phyloP scores from a whole-genome alignment of 1,140 invertebrate species.

The Eufriesea mexicana region DNA sequence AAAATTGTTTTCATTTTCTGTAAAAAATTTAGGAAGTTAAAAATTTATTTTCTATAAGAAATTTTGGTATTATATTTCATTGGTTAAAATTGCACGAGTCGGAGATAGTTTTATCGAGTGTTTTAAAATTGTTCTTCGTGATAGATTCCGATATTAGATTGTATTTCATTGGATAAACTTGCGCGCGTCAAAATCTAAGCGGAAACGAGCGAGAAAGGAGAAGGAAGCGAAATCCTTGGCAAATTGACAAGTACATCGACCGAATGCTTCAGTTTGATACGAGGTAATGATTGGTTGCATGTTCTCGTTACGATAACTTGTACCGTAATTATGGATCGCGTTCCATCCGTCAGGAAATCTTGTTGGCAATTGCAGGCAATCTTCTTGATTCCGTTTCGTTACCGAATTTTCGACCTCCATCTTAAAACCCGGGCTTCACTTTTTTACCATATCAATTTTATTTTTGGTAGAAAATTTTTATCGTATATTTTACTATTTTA shows the following conservation, averaged over 20 bases:
- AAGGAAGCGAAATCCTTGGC: constrained; percentile 19
- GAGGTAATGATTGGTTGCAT: constrained; percentile 25
- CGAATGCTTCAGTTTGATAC: neutral
- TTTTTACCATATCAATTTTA: no score
- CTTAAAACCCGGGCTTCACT: neutral
- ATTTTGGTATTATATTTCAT: no score
- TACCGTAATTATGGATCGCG: constrained; percentile 24
- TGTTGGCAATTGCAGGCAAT: neutral
- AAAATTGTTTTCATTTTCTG: no score
- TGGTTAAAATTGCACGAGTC: neutral
- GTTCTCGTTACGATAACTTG: constrained; percentile 14
- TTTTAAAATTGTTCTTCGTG: neutral
- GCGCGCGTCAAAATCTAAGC: neutral
- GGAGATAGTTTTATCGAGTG: no score
- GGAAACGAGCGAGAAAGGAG: neutral
- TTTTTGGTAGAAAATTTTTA: no score
- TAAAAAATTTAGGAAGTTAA: no score
- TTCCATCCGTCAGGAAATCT: constrained; percentile 35
- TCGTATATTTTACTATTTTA: no score
- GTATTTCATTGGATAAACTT: no score
- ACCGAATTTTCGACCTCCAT: neutral
- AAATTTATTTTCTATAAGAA: no score
- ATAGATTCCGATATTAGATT: neutral
- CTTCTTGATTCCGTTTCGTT: neutral
- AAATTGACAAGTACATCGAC: constrained; percentile 7